Evolutionary conservation across 2,888 invertebrate species (phyloP), one percentile per base, ranked within the genome.

Genomic region (Ligdia adustata): DNA sequence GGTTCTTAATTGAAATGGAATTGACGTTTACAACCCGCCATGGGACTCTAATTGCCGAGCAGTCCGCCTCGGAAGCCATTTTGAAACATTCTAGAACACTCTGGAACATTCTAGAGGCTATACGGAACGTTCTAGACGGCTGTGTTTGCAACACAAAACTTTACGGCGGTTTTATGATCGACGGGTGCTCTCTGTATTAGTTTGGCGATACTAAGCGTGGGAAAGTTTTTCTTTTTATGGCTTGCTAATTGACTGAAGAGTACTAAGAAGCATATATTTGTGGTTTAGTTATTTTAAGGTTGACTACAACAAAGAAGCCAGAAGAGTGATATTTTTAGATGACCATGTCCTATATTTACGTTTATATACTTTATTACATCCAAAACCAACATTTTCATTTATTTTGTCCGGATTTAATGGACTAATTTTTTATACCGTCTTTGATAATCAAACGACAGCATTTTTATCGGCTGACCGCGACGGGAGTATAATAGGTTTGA

Each of bases 1-100:
- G 69, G 64, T 52, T 53, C 67, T 63, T 79, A 79, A 79, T 79
- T 75, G 75, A 75, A 78, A 79, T 70, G 58, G 66, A 75, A 79
- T 73, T 72, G 78, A 76, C 75, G 65, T 71, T 75, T 69, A 67
- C 59, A 54, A 57, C 55, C 45, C 56, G 54, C 57, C 49, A 60
- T 57, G 68, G 65, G 61, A 60, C 58, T 60, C 64, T 74, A 75
- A 74, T 75, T 75, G 67, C 72, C 64, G 64, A 70, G 69, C 72
- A 73, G 69, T 69, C 59, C 55, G 60, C 69, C 64, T 62, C 73
- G 73, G 70, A 69, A 69, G 66, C 66, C 57, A 52, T 66, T 64
- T 60, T 60, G 43, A 52, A 56, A 54, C 53, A 52, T 50, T 60
- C 58, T 53, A 49, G 53, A 42, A 43, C 34, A 33, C 41, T 50